Conservation (phyloP, 2,797 vertebrate species). For the Chaunax sp. region DNA sequence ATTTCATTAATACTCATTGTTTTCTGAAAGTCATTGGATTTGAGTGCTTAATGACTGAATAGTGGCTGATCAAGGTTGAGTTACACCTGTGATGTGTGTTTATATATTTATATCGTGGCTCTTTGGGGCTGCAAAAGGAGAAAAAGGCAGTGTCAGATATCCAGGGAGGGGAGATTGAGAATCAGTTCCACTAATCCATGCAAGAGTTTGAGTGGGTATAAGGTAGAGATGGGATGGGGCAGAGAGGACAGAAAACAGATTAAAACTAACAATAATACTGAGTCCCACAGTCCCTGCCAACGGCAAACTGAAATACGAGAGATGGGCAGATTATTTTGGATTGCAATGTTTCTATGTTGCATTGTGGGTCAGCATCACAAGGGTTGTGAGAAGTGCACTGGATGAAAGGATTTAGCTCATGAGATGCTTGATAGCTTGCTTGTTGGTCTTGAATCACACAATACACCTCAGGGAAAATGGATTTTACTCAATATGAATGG, state of each 20-base stretch:
- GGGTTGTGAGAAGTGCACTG: slow-evolving; percentile 30
- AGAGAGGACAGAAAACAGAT: slow-evolving; percentile 62
- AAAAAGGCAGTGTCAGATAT: neutral
- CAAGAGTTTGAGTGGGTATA: slow-evolving; percentile 50
- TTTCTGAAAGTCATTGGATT: slow-evolving; percentile 14
- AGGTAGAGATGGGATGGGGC: slow-evolving; percentile 56
- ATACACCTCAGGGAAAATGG: slow-evolving; percentile 1
- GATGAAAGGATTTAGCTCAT: slow-evolving; percentile 37
- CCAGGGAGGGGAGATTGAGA: slow-evolving; percentile 21
- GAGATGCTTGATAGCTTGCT: slow-evolving; percentile 12
- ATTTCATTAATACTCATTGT: slow-evolving; percentile 68
- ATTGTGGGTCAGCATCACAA: slow-evolving; percentile 15
- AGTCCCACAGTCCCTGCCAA: slow-evolving; percentile 29
- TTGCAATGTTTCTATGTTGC: slow-evolving; percentile 41
- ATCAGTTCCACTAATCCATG: slow-evolving; percentile 60
- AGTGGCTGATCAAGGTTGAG: too few relatives aligned
- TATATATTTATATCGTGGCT: neutral
- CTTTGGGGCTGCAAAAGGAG: neutral
- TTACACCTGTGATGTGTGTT: neutral
- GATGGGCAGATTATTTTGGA: slow-evolving; percentile 62
- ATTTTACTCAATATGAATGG: neutral
- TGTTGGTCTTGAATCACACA: slow-evolving; percentile 14
- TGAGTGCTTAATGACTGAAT: neutral
- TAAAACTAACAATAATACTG: slow-evolving; percentile 60
- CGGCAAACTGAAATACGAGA: slow-evolving; percentile 38